Evolutionary conservation across 2,888 invertebrate species (phyloP).

Genomic region (Parnassius glacialis): DNA sequence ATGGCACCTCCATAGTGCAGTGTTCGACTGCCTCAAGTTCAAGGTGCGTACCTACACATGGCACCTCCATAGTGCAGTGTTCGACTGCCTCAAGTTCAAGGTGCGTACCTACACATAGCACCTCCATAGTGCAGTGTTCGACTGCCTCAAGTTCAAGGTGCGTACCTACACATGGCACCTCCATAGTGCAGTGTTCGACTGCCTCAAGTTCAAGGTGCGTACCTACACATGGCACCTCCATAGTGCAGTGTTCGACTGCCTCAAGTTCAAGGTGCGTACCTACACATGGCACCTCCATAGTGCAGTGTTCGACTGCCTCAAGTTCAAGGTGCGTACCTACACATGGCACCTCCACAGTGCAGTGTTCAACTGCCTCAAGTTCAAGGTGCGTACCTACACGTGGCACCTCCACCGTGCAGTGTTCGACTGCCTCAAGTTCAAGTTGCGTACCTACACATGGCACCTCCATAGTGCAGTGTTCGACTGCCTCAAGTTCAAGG

Average conservation of each 20-base stretch:
- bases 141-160: constrained; percentile 98
- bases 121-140: constrained; percentile 78
- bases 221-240: neutral
- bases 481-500: constrained; percentile 99
- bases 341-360: constrained; percentile 43
- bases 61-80: too few species aligned
- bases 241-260: constrained; percentile 93
- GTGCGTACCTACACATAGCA: too few species aligned
- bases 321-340: constrained; percentile 86
- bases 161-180: neutral
- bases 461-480: constrained; percentile 86
- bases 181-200: constrained; percentile 89
- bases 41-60: too few species aligned
- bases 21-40: too few species aligned
- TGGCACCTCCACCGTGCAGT: constrained; percentile 69
- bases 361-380: constrained; percentile 98
- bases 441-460: constrained; percentile 60
- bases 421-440: constrained; percentile 99
- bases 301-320: constrained; percentile 96
- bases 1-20: too few species aligned
- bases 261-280: constrained; percentile 91
- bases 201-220: constrained; percentile 95
- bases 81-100: too few species aligned
- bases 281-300: neutral
- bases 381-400: constrained; percentile 81